Evolutionary conservation across 2,113 vertebrate genomes (phyloP), one percentile per base, ranked within the genome.

Genomic region (Anhinga anhinga): DNA sequence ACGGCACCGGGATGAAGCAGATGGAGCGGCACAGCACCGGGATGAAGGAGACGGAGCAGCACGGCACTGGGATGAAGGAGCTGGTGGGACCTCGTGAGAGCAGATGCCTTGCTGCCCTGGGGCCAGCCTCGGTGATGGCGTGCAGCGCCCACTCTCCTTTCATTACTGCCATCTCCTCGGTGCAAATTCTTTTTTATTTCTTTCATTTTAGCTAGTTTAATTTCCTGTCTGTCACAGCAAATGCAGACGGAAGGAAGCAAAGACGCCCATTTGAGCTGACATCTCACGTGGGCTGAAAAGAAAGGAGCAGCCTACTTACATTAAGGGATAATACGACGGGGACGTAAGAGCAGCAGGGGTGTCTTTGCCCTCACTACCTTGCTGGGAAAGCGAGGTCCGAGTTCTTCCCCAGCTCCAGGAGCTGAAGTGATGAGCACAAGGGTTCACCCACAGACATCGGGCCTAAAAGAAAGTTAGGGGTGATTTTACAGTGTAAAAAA

Each of bases 301-400:
- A 19, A 29, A 82, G 78, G 78, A 67, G 45, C 40, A 61, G 32
- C n/a, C n/a, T 22, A 3, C 15, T 36, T 32, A 19, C 20, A 0
- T 3, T 0, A 19, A 36, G 44, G 44, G 45, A 34, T 44, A 40
- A n/a, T 4, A 15, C 2, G 2, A 5, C 2, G 49, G 34, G 65
- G 23, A 52, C 3, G 0, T 5, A 7, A 18, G n/a, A 69, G 76
- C 40, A 53, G 45, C 34, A 50, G 32, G 22, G 50, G 16, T 38
- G 20, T 15, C 29, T 40, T 26, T 19, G 44, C 52, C 56, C 62
- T 40, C 50, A 6, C 20, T 20, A 1, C 53, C 44, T 25, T 15
- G 7, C 58, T 44, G 25, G 32, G 52, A 45, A 34, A 52, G 36
- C 1, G 1, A 17, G 10, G 22, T 22, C 52, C 10, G 1, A 15